Evolutionary conservation across 2,797 vertebrate species (phyloP).

Genomic region (Erethizon dorsatum): DNA sequence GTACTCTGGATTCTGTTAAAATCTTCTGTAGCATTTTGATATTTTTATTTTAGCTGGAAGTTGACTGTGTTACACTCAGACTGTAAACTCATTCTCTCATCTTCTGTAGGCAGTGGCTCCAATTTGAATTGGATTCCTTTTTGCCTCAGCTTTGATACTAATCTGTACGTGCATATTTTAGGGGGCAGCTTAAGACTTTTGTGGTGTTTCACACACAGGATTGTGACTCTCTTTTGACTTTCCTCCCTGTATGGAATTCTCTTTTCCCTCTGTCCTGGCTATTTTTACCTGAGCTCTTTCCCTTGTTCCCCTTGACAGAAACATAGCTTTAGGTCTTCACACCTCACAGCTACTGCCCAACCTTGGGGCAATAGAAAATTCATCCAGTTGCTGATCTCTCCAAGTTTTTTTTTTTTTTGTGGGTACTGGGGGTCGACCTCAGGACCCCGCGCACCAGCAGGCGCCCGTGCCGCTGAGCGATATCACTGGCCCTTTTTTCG

Average conservation of each 20-base stretch:
- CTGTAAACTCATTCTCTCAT: background rate
- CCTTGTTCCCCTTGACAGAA: background rate
- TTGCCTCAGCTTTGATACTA: conserved; percentile 1
- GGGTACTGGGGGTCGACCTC: too few relatives aligned
- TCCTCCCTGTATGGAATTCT: background rate
- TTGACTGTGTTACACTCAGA: background rate
- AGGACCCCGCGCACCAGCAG: too few relatives aligned
- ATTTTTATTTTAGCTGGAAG: conserved; percentile 8
- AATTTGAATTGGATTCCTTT: background rate
- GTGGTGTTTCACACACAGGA: background rate
- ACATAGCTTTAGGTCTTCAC: background rate
- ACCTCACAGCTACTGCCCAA: background rate
- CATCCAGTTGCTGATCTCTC: background rate
- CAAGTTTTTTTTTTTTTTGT: too few relatives aligned
- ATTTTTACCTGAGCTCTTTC: background rate
- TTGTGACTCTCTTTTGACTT: background rate
- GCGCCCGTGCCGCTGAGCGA: too few relatives aligned
- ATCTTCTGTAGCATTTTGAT: background rate
- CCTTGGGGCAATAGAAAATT: background rate
- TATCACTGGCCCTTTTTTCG: too few relatives aligned
- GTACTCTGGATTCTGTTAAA: background rate
- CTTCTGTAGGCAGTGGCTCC: background rate
- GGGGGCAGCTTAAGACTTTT: background rate
- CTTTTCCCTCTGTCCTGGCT: background rate
- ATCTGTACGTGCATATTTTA: background rate